phyloP scores from a whole-genome alignment of 2,797 vertebrate genomes.

The Platyrinchus mystaceus region DNA sequence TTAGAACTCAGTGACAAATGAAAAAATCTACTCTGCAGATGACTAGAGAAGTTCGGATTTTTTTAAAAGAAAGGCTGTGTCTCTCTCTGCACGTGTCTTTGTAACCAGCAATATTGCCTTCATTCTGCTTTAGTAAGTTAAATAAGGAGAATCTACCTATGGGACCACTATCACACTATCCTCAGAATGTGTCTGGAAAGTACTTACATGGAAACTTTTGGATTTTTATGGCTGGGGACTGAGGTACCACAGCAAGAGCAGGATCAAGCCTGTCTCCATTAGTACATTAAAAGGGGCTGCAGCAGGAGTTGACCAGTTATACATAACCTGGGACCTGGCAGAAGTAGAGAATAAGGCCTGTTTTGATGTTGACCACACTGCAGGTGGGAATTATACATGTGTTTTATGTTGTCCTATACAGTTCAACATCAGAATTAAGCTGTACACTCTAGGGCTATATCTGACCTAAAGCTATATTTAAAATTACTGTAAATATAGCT shows the following conservation, averaged over 20 bases:
- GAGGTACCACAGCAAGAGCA: neutral
- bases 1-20: neutral
- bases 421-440: neutral
- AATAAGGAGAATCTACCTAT: neutral
- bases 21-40: neutral
- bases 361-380: neutral
- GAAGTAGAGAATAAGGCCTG: neutral
- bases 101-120: neutral
- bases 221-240: neutral
- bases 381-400: neutral
- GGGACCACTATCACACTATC: no score
- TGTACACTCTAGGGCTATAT: neutral
- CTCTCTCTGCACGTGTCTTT: neutral
- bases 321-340: neutral
- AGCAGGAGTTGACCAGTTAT: neutral
- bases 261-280: neutral
- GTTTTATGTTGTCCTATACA: neutral
- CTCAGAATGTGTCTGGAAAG: neutral
- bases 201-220: neutral
- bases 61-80: neutral
- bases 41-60: neutral
- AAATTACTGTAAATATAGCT: neutral
- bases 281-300: neutral
- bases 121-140: neutral
- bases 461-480: neutral